Evolutionary conservation across 2,888 invertebrate species (phyloP).

Genomic region (Drosophila yooni): DNA sequence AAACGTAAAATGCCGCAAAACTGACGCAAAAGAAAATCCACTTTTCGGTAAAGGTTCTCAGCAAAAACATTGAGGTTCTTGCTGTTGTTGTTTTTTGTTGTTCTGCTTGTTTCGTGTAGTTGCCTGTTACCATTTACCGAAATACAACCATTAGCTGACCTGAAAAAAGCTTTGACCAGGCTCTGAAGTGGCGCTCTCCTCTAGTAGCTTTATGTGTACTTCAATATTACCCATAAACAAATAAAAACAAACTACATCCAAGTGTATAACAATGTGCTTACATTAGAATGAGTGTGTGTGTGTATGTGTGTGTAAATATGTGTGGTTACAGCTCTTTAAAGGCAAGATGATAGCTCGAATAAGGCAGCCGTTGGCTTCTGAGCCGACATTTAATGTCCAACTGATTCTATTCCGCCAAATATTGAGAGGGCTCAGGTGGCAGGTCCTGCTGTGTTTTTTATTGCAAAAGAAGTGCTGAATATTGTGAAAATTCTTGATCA

Average conservation of each 20-base stretch:
- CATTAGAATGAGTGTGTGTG: background rate
- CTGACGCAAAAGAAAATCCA: slow-evolving; percentile 75
- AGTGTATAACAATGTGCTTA: slow-evolving; percentile 52
- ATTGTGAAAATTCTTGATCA: background rate
- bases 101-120: slow-evolving; percentile 1
- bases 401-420: background rate
- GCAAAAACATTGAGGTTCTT: slow-evolving; percentile 31
- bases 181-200: slow-evolving; percentile 50
- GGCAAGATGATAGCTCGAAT: slow-evolving; percentile 36
- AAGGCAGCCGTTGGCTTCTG: slow-evolving; percentile 35
- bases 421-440: background rate
- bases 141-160: slow-evolving; percentile 75
- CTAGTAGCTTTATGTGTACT: slow-evolving; percentile 67
- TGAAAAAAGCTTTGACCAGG: slow-evolving; percentile 56
- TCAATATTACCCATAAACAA: slow-evolving; percentile 78
- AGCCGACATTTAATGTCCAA: background rate
- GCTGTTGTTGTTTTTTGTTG: slow-evolving; percentile 22
- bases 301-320: slow-evolving; percentile 26
- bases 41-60: slow-evolving; percentile 73
- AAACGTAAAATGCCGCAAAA: slow-evolving; percentile 76
- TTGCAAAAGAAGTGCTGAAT: background rate
- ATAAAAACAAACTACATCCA: slow-evolving; percentile 67
- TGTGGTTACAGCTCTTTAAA: slow-evolving; percentile 37
- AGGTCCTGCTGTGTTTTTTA: background rate
- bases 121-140: slow-evolving; percentile 52